Conservation (phyloP, 1,140 invertebrate species). For the Drosophila elegans region DNA sequence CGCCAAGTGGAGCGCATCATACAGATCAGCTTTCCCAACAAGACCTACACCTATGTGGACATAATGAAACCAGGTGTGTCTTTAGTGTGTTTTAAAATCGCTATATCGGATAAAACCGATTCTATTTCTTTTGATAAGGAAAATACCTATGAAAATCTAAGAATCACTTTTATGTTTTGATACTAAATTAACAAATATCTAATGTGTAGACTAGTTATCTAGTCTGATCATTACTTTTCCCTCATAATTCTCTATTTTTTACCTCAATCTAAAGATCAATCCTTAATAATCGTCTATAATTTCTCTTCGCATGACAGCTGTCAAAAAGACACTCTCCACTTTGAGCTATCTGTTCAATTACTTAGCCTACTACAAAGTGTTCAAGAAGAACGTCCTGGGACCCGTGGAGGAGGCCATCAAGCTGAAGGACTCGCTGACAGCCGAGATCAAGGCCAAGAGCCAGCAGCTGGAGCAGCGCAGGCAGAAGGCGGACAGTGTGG, state of each 20-base stretch:
- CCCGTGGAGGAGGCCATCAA: constrained; percentile 43
- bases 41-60: constrained; percentile 62
- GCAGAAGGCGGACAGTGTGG: not conserved
- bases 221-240: too few species aligned
- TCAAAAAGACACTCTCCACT: constrained; percentile 56
- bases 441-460: constrained; percentile 26
- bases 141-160: too few species aligned
- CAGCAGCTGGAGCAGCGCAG: constrained; percentile 41
- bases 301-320: constrained; percentile 19
- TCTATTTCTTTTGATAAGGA: too few species aligned
- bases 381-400: constrained; percentile 52
- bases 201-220: too few species aligned
- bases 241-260: too few species aligned
- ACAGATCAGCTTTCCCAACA: constrained; percentile 60
- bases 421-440: constrained; percentile 33
- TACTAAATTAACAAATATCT: too few species aligned
- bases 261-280: not conserved
- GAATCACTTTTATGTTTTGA: too few species aligned
- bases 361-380: constrained; percentile 64
- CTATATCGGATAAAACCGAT: too few species aligned
- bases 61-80: constrained; percentile 65
- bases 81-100: not conserved
- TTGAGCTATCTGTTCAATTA: constrained; percentile 68
- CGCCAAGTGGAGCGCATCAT: constrained; percentile 70
- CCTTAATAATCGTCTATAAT: not conserved